phyloP scores from a whole-genome alignment of 2,888 invertebrate genomes.

The Lottia gigantea region DNA sequence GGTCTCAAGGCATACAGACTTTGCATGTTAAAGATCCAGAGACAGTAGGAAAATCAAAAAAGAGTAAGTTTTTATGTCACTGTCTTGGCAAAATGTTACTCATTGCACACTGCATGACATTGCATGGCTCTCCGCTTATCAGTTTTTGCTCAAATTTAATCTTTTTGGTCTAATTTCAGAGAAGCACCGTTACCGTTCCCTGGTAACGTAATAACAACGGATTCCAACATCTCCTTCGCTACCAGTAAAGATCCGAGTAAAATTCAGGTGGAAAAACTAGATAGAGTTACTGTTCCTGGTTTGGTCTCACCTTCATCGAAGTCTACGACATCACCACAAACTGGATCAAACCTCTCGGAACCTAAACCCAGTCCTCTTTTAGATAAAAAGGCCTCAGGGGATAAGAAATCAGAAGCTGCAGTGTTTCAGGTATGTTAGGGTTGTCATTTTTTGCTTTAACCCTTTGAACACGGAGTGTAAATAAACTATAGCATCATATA shows the following conservation, averaged over 20 bases:
- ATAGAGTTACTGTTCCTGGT: conserved; percentile 63
- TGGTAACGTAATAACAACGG: conserved; percentile 27
- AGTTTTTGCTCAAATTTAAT: too few species aligned
- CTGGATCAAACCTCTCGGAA: conserved; percentile 17
- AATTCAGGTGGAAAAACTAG: conserved; percentile 82
- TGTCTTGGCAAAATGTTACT: too few species aligned
- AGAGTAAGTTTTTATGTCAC: too few species aligned
- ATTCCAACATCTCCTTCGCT: conserved; percentile 74
- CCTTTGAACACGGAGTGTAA: too few species aligned
- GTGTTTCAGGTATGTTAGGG: neutral
- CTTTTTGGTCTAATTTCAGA: conserved; percentile 30
- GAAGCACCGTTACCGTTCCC: conserved; percentile 55
- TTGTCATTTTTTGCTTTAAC: too few species aligned
- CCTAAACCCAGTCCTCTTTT: conserved; percentile 11
- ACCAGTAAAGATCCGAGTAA: conserved; percentile 83
- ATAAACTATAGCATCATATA: too few species aligned
- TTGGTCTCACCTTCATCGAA: conserved; percentile 37
- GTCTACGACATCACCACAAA: conserved; percentile 37
- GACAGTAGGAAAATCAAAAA: too few species aligned
- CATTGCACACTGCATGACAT: too few species aligned
- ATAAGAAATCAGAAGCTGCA: neutral
- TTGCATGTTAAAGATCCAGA: too few species aligned
- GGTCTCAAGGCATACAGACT: too few species aligned
- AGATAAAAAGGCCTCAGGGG: neutral
- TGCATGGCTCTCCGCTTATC: too few species aligned